These are phyloP conservation scores for Tympanoctomys barrerae DNA, from an alignment of 2,797 vertebrate genomes.

Conservation along the genomic window DNA sequence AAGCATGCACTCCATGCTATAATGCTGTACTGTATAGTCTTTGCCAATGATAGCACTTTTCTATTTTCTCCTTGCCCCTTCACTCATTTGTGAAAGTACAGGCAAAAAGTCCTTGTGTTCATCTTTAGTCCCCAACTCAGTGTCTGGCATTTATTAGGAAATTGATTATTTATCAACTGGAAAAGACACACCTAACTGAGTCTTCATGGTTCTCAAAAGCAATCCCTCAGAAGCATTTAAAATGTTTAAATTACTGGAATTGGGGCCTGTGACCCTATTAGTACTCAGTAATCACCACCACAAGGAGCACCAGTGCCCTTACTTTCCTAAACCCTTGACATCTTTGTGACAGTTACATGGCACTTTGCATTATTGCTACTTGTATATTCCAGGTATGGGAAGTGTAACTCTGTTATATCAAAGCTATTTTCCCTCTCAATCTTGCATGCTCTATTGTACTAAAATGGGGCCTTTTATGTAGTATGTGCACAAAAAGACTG, in stretches of 20 bases:
- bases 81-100: neutral
- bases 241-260: neutral
- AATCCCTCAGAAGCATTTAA: neutral
- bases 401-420: neutral
- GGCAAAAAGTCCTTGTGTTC: neutral
- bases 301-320: neutral
- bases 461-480: neutral
- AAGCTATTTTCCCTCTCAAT: neutral
- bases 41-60: neutral
- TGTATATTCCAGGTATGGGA: neutral
- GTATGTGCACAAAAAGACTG: neutral
- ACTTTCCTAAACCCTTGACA: neutral
- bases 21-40: neutral
- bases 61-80: neutral
- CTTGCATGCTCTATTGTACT: neutral
- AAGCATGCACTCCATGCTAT: neutral
- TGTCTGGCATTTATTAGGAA: neutral
- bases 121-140: neutral
- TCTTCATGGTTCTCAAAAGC: neutral
- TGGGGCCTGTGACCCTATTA: neutral
- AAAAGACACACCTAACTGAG: neutral
- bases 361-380: neutral
- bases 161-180: neutral
- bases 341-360: neutral
- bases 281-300: neutral